Conservation (phyloP, 2,888 invertebrate species). For the Eurytoma adleriae region DNA sequence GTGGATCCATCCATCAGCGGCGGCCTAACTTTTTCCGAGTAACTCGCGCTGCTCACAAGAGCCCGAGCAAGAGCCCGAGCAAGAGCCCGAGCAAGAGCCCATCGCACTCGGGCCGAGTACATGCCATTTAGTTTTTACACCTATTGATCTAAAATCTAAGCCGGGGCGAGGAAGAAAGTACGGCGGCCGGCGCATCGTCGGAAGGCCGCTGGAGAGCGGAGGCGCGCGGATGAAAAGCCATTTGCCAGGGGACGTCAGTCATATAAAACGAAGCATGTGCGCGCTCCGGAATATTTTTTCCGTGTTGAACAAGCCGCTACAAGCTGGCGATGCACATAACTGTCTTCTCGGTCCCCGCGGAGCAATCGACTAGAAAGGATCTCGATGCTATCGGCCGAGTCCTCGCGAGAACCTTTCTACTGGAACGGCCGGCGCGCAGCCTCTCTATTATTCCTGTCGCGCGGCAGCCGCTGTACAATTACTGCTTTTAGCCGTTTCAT, state of each 20-base stretch:
- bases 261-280: slow-evolving; percentile 24
- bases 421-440: neutral
- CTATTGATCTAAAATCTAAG: neutral
- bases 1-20: too few species aligned
- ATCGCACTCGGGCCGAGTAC: too few species aligned
- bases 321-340: slow-evolving; percentile 47
- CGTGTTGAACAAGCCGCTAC: slow-evolving; percentile 33
- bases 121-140: slow-evolving; percentile 2
- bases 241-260: slow-evolving; percentile 41
- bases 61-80: too few species aligned
- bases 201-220: slow-evolving; percentile 8
- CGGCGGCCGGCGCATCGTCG: neutral
- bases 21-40: too few species aligned
- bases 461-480: slow-evolving; percentile 28
- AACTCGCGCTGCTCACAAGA: too few species aligned
- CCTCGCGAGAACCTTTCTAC: slow-evolving; percentile 12
- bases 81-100: too few species aligned
- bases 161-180: neutral
- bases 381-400: slow-evolving; percentile 39
- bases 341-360: slow-evolving; percentile 41
- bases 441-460: slow-evolving; percentile 45
- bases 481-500: slow-evolving; percentile 31
- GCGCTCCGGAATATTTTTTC: slow-evolving; percentile 20
- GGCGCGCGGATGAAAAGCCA: slow-evolving; percentile 26
- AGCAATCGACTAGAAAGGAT: slow-evolving; percentile 52